phyloP scores from a whole-genome alignment of 2,113 vertebrate genomes.

The Dolichallabes microphthalmus region DNA sequence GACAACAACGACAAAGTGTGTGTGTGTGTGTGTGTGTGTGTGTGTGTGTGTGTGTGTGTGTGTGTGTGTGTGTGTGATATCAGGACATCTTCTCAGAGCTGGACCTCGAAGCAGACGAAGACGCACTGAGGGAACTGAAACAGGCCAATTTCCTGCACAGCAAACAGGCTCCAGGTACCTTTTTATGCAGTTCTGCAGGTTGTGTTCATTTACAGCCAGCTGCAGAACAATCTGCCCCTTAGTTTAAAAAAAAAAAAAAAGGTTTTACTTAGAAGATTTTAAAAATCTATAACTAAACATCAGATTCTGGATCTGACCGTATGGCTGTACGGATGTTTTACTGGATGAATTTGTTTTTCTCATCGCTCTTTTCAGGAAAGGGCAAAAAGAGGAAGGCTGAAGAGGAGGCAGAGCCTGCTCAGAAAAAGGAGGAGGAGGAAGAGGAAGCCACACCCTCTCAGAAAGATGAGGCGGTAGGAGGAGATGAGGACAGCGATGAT shows the following conservation, averaged over 20 bases:
- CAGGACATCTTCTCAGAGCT: conserved; percentile 88
- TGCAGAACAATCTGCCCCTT: not conserved
- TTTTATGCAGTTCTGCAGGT: not conserved
- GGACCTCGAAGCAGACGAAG: conserved; percentile 78
- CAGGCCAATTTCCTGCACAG: conserved; percentile 78
- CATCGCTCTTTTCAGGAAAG: conserved; percentile 48
- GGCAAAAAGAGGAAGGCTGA: conserved; percentile 66
- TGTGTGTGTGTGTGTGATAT: not conserved
- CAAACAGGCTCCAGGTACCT: conserved; percentile 55
- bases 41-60: not conserved
- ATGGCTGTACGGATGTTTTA: not conserved
- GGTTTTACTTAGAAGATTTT: too few relatives aligned
- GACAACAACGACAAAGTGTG: not conserved
- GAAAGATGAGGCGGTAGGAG: conserved; percentile 39
- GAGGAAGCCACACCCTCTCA: conserved; percentile 50
- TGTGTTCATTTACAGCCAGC: conserved; percentile 16
- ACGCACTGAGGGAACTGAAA: conserved; percentile 79
- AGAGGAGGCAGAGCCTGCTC: not conserved
- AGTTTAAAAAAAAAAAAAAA: not conserved
- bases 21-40: not conserved
- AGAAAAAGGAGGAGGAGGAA: conserved; percentile 31
- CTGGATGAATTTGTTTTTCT: not conserved
- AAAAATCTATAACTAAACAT: not conserved
- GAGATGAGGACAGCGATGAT: conserved; percentile 59
- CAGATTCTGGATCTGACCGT: not conserved